phyloP scores from a whole-genome alignment of 2,797 vertebrate genomes.

The Takifugu rubripes region DNA sequence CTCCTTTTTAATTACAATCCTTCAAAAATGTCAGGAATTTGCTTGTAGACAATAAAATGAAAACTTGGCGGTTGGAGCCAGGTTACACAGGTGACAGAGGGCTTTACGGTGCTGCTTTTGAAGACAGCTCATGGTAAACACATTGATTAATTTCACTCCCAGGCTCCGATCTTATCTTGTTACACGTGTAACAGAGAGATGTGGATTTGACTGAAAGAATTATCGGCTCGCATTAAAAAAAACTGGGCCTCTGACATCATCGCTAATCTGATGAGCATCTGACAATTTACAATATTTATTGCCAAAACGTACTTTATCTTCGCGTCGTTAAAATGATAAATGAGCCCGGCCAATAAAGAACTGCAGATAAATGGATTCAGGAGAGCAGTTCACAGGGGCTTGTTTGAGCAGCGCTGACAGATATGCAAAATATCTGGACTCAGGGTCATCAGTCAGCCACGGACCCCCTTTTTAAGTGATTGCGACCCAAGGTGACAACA shows the following conservation, averaged over 20 bases:
- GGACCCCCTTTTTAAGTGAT: conserved; percentile 53
- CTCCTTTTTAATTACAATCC: conserved; percentile 84
- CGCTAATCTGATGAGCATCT: conserved; percentile 35
- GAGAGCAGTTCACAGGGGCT: conserved; percentile 44
- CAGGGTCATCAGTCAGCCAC: conserved; percentile 57
- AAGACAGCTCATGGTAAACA: conserved; percentile 16
- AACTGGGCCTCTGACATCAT: conserved; percentile 43
- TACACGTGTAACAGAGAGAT: conserved; percentile 13
- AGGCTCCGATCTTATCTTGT: conserved; percentile 15
- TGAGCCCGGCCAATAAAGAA: conserved; percentile 37
- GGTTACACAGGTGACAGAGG: conserved; percentile 43
- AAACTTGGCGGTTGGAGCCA: conserved; percentile 23
- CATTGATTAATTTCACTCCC: conserved; percentile 31
- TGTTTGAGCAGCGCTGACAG: conserved; percentile 55
- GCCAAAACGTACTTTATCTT: conserved; percentile 34
- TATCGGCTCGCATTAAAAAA: background rate
- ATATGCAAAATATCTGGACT: conserved; percentile 41
- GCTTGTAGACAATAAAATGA: conserved; percentile 70
- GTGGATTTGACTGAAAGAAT: conserved; percentile 21
- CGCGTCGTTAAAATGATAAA: conserved; percentile 51
- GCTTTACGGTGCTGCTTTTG: conserved; percentile 37
- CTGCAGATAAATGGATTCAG: conserved; percentile 46
- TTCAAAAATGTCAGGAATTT: conserved; percentile 79
- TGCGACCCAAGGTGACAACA: conserved; percentile 68
- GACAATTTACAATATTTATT: conserved; percentile 46